Conservation (phyloP, 2,797 vertebrate genomes). For the Notamacropus eugenii region DNA sequence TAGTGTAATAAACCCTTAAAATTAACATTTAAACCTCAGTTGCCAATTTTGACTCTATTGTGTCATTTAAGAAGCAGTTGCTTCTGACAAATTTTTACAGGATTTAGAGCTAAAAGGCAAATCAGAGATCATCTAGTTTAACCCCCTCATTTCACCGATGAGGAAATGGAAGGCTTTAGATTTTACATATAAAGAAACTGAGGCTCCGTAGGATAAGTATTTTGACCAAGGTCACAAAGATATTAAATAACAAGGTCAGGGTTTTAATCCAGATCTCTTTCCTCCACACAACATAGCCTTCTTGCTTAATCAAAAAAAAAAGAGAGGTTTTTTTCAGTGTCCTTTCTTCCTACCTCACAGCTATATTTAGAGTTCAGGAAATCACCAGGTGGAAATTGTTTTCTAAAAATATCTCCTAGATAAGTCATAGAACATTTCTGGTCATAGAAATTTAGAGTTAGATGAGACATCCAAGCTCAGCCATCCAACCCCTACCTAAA, state of each 20-base stretch:
- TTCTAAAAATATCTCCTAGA: constrained; percentile 50
- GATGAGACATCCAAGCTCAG: neutral
- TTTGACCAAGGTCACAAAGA: neutral
- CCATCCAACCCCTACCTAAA: neutral
- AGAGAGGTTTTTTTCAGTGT: neutral
- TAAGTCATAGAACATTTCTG: constrained; percentile 46
- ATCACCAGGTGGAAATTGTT: constrained; percentile 30
- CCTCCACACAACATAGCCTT: neutral
- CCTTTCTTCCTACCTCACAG: constrained; percentile 23
- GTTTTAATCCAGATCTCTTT: neutral
- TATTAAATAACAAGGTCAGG: neutral
- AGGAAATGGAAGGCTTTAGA: neutral
- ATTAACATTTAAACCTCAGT: constrained; percentile 74
- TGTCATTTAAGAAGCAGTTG: constrained; percentile 71
- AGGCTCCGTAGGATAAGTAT: neutral
- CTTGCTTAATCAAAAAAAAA: constrained; percentile 48
- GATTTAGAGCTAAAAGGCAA: neutral
- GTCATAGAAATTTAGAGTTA: neutral
- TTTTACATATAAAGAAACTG: neutral
- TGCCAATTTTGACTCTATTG: constrained; percentile 75
- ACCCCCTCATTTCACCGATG: neutral
- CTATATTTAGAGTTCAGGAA: constrained; percentile 42
- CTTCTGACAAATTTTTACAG: constrained; percentile 70
- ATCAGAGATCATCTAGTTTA: neutral
- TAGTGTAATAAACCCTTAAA: constrained; percentile 77